Evolutionary conservation across 2,888 invertebrate species (phyloP).

Genomic region (Dicyrtoma fusca): DNA sequence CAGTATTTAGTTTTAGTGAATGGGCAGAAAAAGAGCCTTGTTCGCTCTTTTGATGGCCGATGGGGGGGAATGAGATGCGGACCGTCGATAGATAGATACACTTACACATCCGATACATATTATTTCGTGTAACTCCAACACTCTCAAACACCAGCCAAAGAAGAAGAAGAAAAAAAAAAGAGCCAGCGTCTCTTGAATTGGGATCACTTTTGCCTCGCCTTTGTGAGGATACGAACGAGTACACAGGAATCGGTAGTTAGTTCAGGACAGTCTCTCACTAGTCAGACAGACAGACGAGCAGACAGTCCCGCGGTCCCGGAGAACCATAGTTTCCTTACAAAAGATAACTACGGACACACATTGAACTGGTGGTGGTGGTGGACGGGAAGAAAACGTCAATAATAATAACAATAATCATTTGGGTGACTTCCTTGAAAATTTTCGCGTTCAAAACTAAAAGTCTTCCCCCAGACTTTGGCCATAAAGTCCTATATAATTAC

Average conservation of each 20-base stretch:
- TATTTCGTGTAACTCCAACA: too few species aligned
- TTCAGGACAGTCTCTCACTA: too few species aligned
- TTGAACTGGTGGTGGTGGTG: too few species aligned
- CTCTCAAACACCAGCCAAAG: neutral
- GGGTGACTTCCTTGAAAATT: conserved; percentile 53
- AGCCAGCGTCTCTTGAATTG: too few species aligned
- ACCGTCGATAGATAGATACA: neutral
- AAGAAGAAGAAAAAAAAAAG: neutral
- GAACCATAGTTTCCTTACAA: neutral
- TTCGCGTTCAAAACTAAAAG: conserved; percentile 26
- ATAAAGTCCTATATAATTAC: conserved; percentile 41
- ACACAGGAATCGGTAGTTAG: neutral
- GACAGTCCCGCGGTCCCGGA: neutral
- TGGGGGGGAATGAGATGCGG: conserved; percentile 5
- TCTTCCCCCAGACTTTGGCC: neutral
- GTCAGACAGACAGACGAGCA: neutral
- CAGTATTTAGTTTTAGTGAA: conserved; percentile 35
- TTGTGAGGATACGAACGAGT: too few species aligned
- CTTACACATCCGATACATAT: too few species aligned
- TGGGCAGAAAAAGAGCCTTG: conserved; percentile 27
- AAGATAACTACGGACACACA: neutral
- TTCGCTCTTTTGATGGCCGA: conserved; percentile 24
- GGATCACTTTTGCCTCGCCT: too few species aligned
- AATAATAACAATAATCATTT: conserved; percentile 53
- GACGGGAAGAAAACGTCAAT: conserved; percentile 46